Conservation (phyloP, 1,140 invertebrate species). For the Drosophila varians region DNA sequence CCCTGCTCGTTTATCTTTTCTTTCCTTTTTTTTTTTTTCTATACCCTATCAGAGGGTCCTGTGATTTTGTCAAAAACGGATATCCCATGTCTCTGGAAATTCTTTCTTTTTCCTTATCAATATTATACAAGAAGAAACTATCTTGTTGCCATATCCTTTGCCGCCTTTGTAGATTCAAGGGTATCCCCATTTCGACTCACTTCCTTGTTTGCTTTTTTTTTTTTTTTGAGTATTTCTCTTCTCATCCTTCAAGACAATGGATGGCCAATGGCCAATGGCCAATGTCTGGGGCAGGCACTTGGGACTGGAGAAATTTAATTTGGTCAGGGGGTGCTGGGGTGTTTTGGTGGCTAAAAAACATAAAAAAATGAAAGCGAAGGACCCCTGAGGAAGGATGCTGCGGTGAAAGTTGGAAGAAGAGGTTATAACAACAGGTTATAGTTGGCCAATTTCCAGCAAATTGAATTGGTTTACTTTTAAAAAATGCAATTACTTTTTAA, state of each 20-base stretch:
- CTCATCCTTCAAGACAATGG: constrained; percentile 45
- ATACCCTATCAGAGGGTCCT: neutral
- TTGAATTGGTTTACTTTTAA: neutral
- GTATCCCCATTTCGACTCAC: too few species aligned
- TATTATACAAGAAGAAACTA: too few species aligned
- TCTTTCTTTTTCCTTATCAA: too few species aligned
- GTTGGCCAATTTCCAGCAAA: neutral
- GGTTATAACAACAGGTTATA: neutral
- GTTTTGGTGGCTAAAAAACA: too few species aligned
- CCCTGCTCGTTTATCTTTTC: neutral
- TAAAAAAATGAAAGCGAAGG: too few species aligned
- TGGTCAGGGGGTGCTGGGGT: neutral
- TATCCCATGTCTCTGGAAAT: too few species aligned
- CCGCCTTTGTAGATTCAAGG: too few species aligned
- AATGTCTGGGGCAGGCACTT: neutral
- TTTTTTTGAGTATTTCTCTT: neutral
- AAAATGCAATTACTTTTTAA: neutral
- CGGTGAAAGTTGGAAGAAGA: neutral
- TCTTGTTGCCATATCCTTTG: too few species aligned
- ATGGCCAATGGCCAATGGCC: neutral
- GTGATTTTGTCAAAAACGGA: too few species aligned
- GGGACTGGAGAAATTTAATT: constrained; percentile 16
- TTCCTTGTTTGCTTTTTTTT: neutral
- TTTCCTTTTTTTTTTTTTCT: neutral
- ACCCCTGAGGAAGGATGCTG: neutral